Evolutionary conservation across 2,797 vertebrate species (phyloP).

Genomic region (Neomorphus geoffroyi): DNA sequence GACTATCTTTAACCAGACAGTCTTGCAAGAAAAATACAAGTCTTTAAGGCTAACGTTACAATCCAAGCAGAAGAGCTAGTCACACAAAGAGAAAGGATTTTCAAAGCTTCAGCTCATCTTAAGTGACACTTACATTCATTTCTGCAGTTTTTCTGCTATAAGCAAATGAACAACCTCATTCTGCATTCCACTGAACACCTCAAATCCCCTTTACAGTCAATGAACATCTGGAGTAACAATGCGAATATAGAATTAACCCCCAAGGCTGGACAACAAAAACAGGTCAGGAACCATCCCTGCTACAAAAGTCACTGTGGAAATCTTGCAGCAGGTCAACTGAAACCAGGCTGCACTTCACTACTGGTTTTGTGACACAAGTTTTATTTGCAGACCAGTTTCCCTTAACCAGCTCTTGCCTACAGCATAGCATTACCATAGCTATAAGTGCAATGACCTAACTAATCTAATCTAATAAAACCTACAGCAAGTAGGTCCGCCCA

Average conservation of each 20-base stretch:
- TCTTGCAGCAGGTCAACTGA: constrained; percentile 1
- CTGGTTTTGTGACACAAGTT: background rate
- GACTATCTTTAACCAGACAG: constrained; percentile 6
- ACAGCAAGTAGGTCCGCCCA: background rate
- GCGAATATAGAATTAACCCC: constrained; percentile 22
- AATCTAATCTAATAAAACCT: background rate
- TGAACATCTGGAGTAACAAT: constrained; percentile 1
- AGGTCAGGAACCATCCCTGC: background rate
- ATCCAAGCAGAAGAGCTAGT: constrained; percentile 27
- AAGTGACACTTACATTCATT: constrained; percentile 44
- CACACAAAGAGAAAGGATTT: background rate
- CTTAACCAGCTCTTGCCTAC: background rate
- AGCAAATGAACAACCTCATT: constrained; percentile 8
- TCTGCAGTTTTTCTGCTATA: constrained; percentile 14
- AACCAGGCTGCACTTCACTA: constrained; percentile 4
- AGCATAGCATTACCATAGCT: background rate
- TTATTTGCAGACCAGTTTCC: background rate
- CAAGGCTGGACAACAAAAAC: constrained; percentile 22
- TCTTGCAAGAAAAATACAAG: background rate
- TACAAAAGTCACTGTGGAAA: background rate
- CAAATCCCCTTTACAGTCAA: background rate
- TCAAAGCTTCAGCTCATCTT: background rate
- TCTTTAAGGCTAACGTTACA: constrained; percentile 53
- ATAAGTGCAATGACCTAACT: background rate
- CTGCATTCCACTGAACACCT: constrained; percentile 16